These are phyloP conservation scores for Chiropotes sagulatus DNA, from an alignment of 2,797 vertebrate genomes.

Conservation along the genomic window DNA sequence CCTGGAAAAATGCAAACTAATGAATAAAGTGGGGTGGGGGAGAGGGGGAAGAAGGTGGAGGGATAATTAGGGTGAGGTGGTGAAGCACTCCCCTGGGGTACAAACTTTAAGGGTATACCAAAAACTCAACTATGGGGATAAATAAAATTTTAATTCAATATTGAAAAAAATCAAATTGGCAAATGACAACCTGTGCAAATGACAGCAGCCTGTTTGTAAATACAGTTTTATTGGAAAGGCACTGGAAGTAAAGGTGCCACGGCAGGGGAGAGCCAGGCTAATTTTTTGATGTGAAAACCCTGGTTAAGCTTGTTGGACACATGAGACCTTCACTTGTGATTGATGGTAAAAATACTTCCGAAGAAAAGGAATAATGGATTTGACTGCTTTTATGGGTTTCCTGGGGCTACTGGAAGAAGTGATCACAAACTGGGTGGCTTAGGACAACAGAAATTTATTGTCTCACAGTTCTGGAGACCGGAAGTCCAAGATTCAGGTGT, in stretches of 20 bases:
- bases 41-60: not conserved
- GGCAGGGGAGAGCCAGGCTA: not conserved
- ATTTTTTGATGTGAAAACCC: not conserved
- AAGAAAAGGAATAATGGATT: not conserved
- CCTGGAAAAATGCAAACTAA: not conserved
- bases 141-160: not conserved
- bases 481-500: not conserved
- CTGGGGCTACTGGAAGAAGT: not conserved
- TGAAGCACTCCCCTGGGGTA: not conserved
- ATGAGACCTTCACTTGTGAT: not conserved
- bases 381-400: not conserved
- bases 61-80: not conserved
- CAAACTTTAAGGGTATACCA: not conserved
- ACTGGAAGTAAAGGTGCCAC: not conserved
- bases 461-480: not conserved
- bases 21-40: not conserved
- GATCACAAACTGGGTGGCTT: not conserved
- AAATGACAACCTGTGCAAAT: not conserved
- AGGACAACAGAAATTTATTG: not conserved
- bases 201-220: not conserved
- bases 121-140: not conserved
- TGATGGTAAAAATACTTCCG: not conserved
- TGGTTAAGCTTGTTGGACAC: not conserved
- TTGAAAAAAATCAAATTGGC: not conserved
- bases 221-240: not conserved